These are phyloP conservation scores for Lycia hirtaria DNA, from an alignment of 2,888 invertebrate genomes.

Conservation along the genomic window DNA sequence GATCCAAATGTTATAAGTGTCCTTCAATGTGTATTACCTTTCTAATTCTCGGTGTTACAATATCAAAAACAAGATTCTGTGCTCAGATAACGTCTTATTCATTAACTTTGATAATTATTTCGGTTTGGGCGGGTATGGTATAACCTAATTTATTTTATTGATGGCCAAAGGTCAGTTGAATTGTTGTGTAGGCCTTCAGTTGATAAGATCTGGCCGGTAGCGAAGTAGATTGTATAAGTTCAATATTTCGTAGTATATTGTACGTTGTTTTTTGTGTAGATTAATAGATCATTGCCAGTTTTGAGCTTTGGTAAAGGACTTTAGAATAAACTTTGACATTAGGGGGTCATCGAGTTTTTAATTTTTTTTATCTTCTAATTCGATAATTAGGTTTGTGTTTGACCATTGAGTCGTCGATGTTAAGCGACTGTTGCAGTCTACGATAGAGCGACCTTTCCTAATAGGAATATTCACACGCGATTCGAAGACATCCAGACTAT, in stretches of 20 bases:
- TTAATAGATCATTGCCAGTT: too few relatives aligned
- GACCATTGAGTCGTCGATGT: too few relatives aligned
- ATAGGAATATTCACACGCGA: too few relatives aligned
- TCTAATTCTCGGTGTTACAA: conserved; percentile 52
- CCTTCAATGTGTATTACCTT: conserved; percentile 56
- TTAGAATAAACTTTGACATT: too few relatives aligned
- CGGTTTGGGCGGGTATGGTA: conserved; percentile 43
- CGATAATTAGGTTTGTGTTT: too few relatives aligned
- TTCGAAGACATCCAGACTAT: too few relatives aligned
- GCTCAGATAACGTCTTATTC: conserved; percentile 57
- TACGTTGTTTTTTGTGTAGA: conserved; percentile 7
- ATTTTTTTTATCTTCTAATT: too few relatives aligned
- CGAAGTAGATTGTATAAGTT: conserved; percentile 22
- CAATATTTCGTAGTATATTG: conserved; percentile 16
- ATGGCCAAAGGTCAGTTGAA: conserved; percentile 45
- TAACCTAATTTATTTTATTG: conserved; percentile 45
- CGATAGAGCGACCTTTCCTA: too few relatives aligned
- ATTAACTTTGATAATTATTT: conserved; percentile 58
- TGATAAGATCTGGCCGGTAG: conserved; percentile 41
- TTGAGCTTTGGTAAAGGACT: too few relatives aligned
- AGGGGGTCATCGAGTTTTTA: too few relatives aligned
- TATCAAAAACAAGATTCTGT: conserved; percentile 56
- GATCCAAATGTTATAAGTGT: conserved; percentile 47
- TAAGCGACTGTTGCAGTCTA: too few relatives aligned
- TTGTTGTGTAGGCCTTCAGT: conserved; percentile 41